Evolutionary conservation across 2,888 invertebrate species (phyloP), one percentile per base, ranked within the genome.

Genomic region (Petrolisthes manimaculis): DNA sequence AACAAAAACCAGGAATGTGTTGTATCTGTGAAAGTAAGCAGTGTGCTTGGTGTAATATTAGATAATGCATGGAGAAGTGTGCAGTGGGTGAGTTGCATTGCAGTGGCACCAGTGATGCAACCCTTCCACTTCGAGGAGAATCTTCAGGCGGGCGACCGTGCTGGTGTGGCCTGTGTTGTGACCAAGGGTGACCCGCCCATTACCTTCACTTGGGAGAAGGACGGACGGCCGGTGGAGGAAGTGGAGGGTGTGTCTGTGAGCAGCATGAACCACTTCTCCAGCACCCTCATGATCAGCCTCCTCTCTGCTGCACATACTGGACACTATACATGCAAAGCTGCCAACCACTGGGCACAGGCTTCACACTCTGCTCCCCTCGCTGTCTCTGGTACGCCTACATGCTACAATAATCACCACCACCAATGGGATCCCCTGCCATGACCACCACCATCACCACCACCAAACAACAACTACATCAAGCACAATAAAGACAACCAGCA

Each of bases 121-220:
- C 89, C 90, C 67, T 90, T 89, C 85, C 80, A 84, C 80, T 90
- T 90, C 74, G 89, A 89, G 75, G 86, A 86, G 37, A 81, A 77
- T 14, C 83, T 89, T 12, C 84, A 86, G 71, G 84, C 85, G n/a
- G 90, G 89, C 8, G 90, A 90, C 54, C 84, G 89, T 4, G 90
- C 83, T 3, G 90, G 89, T 14, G 90, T 86, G 67, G 75, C 90
- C 54, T 90, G 90, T 82, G 77, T 89, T 69, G 84, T 90, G 61
- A 89, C 84, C 74, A 90, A 90, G 77, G 90, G 90, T 9, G 90
- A 90, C 84, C 90, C 90, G 14, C 90, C 90, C 77, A 83, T 90
- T 56, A 84, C 84, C 83, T 89, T 90, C 78, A 89, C 54, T 37
- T 90, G 90, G 90, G 83, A 84, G 81, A 90, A 90, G 80, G 90